These are phyloP conservation scores for Heliconius melpomene DNA, from an alignment of 1,140 invertebrate species.

Conservation along the genomic window DNA sequence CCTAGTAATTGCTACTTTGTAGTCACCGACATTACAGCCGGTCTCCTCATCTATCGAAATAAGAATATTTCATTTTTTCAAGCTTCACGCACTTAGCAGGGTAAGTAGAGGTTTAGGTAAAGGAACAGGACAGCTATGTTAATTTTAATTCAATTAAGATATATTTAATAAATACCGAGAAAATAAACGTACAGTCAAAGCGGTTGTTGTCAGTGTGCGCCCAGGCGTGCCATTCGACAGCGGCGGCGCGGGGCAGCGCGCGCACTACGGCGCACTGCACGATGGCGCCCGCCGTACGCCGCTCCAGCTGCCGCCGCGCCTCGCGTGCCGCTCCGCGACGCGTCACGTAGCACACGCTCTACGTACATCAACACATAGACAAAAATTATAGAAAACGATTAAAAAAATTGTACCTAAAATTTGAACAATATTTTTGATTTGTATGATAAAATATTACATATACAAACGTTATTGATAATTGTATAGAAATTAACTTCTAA, in stretches of 20 bases:
- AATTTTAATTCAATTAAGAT: no score
- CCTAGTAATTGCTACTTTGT: slow-evolving; percentile 89
- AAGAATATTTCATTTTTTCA: neutral
- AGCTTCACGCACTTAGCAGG: no score
- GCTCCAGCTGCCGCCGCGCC: slow-evolving; percentile 90
- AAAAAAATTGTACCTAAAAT: no score
- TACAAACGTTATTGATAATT: no score
- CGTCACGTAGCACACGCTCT: slow-evolving; percentile 92
- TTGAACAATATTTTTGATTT: no score
- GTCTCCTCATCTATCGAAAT: slow-evolving; percentile 91
- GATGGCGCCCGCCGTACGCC: slow-evolving; percentile 91
- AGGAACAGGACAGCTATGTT: no score
- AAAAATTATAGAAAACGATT: no score
- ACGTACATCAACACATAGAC: neutral
- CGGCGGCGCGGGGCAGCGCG: slow-evolving; percentile 88
- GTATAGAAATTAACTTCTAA: no score
- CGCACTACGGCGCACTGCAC: slow-evolving; percentile 93
- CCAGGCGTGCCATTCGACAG: slow-evolving; percentile 96
- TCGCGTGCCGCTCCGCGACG: slow-evolving; percentile 85
- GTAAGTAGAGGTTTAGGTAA: no score
- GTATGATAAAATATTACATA: no score
- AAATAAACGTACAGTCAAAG: slow-evolving; percentile 87
- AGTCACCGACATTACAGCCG: slow-evolving; percentile 89
- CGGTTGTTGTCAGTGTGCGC: slow-evolving; percentile 92
- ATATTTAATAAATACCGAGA: no score